A percentile compares a stretch with the other conserved stretches of the same genome.
Evolutionary conservation across 2,797 vertebrate genomes (phyloP).

Genomic region (Danio jaintianensis): DNA sequence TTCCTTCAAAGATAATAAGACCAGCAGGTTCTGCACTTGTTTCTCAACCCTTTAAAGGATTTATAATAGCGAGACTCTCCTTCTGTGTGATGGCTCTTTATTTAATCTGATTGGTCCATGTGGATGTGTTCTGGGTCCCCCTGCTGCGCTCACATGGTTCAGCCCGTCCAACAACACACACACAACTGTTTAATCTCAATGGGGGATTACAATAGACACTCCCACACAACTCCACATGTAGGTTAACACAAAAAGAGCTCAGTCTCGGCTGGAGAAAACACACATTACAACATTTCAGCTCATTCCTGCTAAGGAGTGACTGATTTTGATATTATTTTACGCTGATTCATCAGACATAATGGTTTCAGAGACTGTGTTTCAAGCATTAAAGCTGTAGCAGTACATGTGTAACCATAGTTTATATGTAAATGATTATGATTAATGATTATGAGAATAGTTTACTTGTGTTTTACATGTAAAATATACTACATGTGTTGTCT

Average conservation of each 20-base stretch:
- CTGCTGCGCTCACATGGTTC: slow-evolving; percentile 3
- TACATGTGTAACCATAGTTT: too few species aligned
- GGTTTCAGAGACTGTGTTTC: too few species aligned
- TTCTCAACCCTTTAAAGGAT: neutral
- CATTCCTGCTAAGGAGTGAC: neutral
- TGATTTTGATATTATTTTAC: neutral
- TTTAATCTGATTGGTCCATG: slow-evolving; percentile 24
- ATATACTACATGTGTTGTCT: too few species aligned
- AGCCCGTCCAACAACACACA: slow-evolving; percentile 26
- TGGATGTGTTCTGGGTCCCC: neutral
- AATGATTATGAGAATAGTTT: too few species aligned
- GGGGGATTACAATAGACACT: slow-evolving; percentile 53
- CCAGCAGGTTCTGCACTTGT: neutral
- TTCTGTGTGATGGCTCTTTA: neutral
- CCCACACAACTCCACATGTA: slow-evolving; percentile 38
- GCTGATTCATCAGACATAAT: neutral
- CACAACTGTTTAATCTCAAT: slow-evolving; percentile 59
- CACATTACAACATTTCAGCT: neutral
- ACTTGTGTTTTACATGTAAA: too few species aligned
- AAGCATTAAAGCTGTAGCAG: too few species aligned
- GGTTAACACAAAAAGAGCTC: slow-evolving; percentile 12
- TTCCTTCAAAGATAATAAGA: neutral
- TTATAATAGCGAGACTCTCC: neutral
- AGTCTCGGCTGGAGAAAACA: neutral
- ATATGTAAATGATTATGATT: too few species aligned